Percentiles rank a stretch among this genome's conserved stretches.
These are phyloP conservation scores for Dinocampus coccinellae DNA, from an alignment of 2,888 invertebrate genomes.

Conservation along the genomic window DNA sequence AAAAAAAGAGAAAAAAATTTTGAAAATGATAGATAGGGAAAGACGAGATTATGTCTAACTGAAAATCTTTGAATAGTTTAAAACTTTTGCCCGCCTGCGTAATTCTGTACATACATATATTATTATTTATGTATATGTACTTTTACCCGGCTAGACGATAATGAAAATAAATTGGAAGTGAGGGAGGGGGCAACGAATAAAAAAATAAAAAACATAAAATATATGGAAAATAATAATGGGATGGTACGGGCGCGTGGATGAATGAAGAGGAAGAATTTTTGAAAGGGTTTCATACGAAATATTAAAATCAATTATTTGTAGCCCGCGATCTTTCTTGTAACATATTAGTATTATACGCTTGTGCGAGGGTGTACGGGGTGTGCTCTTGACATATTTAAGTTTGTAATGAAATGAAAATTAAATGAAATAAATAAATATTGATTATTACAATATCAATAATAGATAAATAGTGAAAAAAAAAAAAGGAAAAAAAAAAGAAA, in stretches of 20 bases:
- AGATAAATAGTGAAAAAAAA: not conserved
- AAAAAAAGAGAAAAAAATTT: conserved; percentile 18
- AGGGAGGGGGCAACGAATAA: not conserved
- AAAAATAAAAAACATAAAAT: not conserved
- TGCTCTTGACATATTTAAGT: conserved; percentile 21
- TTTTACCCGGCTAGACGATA: conserved; percentile 38
- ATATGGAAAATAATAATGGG: not conserved
- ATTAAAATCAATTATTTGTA: conserved; percentile 30
- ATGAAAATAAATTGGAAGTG: conserved; percentile 10
- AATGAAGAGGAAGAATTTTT: conserved; percentile 17
- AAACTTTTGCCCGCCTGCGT: conserved; percentile 38
- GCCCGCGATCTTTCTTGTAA: conserved; percentile 45
- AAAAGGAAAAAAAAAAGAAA: too few relatives aligned
- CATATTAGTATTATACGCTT: conserved; percentile 47
- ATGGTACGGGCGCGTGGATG: not conserved
- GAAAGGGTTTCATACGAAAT: conserved; percentile 6
- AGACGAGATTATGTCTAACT: conserved; percentile 43
- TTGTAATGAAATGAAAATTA: not conserved
- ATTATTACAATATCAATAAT: not conserved
- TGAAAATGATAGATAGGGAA: conserved; percentile 27
- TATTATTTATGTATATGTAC: conserved; percentile 54
- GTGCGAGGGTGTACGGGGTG: conserved; percentile 23
- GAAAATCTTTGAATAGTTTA: conserved; percentile 4
- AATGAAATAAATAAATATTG: conserved; percentile 3
- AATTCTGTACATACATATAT: conserved; percentile 52